Conservation (phyloP, 2,113 vertebrate genomes). For the Nansenia antarctica region DNA sequence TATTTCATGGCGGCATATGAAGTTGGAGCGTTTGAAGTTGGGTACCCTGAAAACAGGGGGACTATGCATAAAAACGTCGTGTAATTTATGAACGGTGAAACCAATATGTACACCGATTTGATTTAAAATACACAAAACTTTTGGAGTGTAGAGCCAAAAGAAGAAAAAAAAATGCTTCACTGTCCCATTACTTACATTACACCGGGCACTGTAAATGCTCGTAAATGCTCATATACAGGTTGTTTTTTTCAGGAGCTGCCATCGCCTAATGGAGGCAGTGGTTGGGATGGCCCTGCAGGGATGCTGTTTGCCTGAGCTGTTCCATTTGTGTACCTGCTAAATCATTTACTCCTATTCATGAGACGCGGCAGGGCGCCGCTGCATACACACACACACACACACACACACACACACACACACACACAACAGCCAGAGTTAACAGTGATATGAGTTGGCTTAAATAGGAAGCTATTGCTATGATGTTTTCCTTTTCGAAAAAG, state of each 20-base stretch:
- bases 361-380: slow-evolving; percentile 27
- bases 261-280: slow-evolving; percentile 3
- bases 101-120: too few relatives aligned
- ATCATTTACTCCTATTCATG: slow-evolving; percentile 59
- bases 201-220: too few relatives aligned
- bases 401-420: not conserved
- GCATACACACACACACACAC: not conserved
- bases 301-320: slow-evolving; percentile 3
- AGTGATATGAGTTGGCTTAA: slow-evolving; percentile 39
- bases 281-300: slow-evolving; percentile 21
- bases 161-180: too few relatives aligned
- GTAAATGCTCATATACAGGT: not conserved
- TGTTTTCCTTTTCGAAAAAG: slow-evolving; percentile 26
- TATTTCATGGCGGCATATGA: too few relatives aligned
- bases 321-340: slow-evolving; percentile 47
- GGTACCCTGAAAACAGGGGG: too few relatives aligned
- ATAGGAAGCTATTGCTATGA: slow-evolving; percentile 47
- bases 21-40: too few relatives aligned
- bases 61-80: too few relatives aligned
- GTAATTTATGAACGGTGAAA: too few relatives aligned
- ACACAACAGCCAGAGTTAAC: slow-evolving; percentile 7
- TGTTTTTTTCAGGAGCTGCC: too few relatives aligned
- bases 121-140: too few relatives aligned
- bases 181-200: too few relatives aligned
- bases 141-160: too few relatives aligned